These are phyloP conservation scores for Geodia barretti DNA, from an alignment of 37 sponge, comb jelly and placozoan genomes.

Conservation along the genomic window DNA sequence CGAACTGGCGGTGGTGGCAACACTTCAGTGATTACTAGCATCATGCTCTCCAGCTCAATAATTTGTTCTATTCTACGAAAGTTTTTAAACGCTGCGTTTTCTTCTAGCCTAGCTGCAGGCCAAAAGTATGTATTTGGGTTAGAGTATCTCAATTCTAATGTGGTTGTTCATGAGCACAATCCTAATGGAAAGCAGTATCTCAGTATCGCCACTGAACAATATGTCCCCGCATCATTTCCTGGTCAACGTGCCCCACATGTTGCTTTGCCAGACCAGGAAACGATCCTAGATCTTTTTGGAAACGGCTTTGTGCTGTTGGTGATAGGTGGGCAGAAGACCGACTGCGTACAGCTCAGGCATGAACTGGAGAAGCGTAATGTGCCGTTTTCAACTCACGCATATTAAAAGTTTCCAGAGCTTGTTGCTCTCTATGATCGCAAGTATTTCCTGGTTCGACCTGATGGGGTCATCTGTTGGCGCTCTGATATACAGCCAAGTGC, in stretches of 20 bases:
- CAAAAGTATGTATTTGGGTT: conserved; percentile 50
- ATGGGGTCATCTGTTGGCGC: conserved; percentile 76
- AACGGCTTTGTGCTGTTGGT: conserved; percentile 56
- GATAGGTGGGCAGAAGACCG: conserved; percentile 58
- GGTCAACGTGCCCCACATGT: conserved; percentile 82
- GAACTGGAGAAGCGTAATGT: conserved; percentile 35
- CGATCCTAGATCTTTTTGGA: conserved; percentile 72
- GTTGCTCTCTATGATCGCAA: conserved; percentile 46
- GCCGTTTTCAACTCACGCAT: conserved; percentile 24
- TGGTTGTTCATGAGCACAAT: conserved; percentile 52
- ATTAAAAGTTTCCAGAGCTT: conserved; percentile 42
- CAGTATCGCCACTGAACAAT: not conserved
- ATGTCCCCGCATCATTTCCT: conserved; percentile 56
- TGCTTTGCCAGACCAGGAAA: conserved; percentile 40
- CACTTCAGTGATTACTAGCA: not conserved
- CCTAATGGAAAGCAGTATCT: not conserved
- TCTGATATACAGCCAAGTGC: conserved; percentile 62
- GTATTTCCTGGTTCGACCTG: conserved; percentile 81
- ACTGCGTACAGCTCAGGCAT: conserved; percentile 44
- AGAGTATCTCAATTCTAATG: conserved; percentile 65
- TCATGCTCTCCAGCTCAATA: conserved; percentile 19
- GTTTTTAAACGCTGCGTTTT: not conserved
- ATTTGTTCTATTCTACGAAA: conserved; percentile 11
- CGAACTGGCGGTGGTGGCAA: not conserved
- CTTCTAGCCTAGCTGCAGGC: not conserved